Evolutionary conservation across 2,888 invertebrate species (phyloP).

Genomic region (Aphodius granarius): DNA sequence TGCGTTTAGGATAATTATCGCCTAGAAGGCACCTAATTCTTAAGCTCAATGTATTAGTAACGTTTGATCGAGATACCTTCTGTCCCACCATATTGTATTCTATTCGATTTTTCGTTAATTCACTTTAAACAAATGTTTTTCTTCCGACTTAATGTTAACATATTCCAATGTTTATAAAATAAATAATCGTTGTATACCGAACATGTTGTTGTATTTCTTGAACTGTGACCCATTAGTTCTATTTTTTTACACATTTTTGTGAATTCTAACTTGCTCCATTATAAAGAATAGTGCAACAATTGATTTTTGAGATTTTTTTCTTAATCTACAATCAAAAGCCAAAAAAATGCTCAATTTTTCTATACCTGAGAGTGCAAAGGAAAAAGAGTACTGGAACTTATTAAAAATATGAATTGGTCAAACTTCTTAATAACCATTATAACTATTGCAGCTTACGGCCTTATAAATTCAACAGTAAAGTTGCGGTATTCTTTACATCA

Average conservation of each 20-base stretch:
- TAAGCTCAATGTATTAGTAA: not conserved
- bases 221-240: no score
- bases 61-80: not conserved
- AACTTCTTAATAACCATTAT: no score
- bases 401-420: no score
- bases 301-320: no score
- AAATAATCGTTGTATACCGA: conserved; percentile 24
- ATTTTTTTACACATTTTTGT: no score
- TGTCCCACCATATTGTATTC: conserved; percentile 24
- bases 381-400: no score
- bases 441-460: no score
- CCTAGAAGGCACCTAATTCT: conserved; percentile 1
- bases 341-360: no score
- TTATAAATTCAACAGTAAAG: not conserved
- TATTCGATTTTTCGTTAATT: conserved; percentile 15
- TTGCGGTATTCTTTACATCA: not conserved
- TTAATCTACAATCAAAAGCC: no score
- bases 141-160: conserved; percentile 24
- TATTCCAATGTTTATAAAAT: conserved; percentile 28
- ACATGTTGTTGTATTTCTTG: not conserved
- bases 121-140: conserved; percentile 25
- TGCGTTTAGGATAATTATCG: conserved; percentile 21
- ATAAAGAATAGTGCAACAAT: no score
- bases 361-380: no score
- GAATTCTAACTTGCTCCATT: no score